These are phyloP conservation scores for Hermaeophaga mercurialis DNA, from an alignment of 2,888 invertebrate species.

Conservation along the genomic window DNA sequence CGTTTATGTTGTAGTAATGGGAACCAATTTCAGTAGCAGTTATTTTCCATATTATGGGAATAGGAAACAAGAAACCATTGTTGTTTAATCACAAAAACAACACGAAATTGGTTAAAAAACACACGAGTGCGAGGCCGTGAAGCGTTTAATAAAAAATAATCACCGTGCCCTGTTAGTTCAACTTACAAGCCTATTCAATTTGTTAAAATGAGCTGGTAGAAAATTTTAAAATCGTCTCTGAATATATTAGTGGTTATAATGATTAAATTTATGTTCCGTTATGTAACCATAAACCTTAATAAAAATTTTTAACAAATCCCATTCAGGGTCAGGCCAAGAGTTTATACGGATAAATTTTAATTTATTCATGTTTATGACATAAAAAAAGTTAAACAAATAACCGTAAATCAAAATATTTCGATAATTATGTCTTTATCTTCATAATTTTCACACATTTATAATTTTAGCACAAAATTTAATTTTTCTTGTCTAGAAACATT, in stretches of 20 bases:
- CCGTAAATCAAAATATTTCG: too few relatives aligned
- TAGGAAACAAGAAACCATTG: constrained; percentile 13
- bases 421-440: too few relatives aligned
- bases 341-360: too few relatives aligned
- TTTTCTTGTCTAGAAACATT: too few relatives aligned
- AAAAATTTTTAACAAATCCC: too few relatives aligned
- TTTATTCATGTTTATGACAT: too few relatives aligned
- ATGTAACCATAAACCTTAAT: too few relatives aligned
- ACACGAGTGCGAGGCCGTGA: constrained; percentile 17
- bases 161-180: constrained; percentile 9
- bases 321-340: too few relatives aligned
- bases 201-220: constrained; percentile 15
- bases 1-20: too few relatives aligned
- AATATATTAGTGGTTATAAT: background rate
- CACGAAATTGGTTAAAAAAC: constrained; percentile 20
- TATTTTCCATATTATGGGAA: background rate
- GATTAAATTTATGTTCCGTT: background rate
- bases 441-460: too few relatives aligned
- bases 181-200: constrained; percentile 16
- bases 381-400: too few relatives aligned
- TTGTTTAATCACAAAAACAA: constrained; percentile 22
- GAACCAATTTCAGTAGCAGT: constrained; percentile 7
- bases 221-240: constrained; percentile 3
- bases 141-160: constrained; percentile 23
- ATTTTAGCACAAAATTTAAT: too few relatives aligned